Conservation (phyloP, 2,888 invertebrate genomes). For the Ceramica pisi region DNA sequence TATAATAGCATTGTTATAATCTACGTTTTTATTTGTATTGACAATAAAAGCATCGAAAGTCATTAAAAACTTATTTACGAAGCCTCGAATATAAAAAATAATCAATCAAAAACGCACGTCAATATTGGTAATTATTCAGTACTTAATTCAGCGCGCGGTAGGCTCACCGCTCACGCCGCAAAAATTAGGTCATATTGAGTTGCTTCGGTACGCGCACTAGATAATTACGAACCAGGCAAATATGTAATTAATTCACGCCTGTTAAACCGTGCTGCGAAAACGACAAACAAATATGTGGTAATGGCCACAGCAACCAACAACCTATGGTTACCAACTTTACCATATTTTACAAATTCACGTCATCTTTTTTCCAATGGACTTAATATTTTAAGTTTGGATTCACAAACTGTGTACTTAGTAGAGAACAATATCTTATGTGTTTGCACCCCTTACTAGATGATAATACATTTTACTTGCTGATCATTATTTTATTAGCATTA, state of each 20-base stretch:
- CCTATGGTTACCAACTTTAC: constrained; percentile 66
- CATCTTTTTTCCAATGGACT: neutral
- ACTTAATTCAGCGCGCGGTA: constrained; percentile 66
- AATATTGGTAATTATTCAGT: constrained; percentile 70
- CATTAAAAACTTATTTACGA: neutral
- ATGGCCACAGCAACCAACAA: constrained; percentile 20
- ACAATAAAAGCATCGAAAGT: neutral
- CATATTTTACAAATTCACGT: neutral
- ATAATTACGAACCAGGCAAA: constrained; percentile 82
- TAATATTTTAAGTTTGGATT: no score
- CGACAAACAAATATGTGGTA: constrained; percentile 74
- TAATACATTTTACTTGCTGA: no score
- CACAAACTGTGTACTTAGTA: no score
- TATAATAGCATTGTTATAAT: no score
- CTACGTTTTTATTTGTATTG: neutral
- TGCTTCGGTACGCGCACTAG: constrained; percentile 74
- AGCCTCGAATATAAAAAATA: constrained; percentile 16
- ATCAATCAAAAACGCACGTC: constrained; percentile 46
- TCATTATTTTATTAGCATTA: no score
- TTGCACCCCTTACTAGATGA: no score
- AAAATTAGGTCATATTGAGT: constrained; percentile 82
- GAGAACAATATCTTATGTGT: no score
- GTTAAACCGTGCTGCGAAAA: constrained; percentile 67
- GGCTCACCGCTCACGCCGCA: constrained; percentile 62
- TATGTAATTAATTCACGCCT: constrained; percentile 83